Evolutionary conservation across 2,797 vertebrate species (phyloP).

Genomic region (Heteromormyrus szaboi): DNA sequence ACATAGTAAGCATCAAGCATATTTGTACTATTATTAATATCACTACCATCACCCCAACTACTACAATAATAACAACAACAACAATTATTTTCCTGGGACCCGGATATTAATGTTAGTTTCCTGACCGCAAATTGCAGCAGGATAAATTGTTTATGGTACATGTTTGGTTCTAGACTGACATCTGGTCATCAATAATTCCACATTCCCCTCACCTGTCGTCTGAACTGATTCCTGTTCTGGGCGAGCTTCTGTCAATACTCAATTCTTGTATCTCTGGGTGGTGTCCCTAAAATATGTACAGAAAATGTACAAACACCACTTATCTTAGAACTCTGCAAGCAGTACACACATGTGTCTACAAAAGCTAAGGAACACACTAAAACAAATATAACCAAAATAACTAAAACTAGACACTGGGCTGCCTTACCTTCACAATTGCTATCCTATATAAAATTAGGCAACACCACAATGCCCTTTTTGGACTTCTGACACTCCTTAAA

Average conservation of each 20-base stretch:
- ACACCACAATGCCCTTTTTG: not conserved
- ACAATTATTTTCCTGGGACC: not conserved
- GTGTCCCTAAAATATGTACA: not conserved
- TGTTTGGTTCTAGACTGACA: not conserved
- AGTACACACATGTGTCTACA: not conserved
- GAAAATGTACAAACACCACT: not conserved
- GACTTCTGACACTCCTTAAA: not conserved
- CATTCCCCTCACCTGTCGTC: constrained; percentile 23
- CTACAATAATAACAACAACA: not conserved
- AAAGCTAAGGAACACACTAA: not conserved
- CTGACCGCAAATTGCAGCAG: not conserved
- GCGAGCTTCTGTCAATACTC: not conserved
- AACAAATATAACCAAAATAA: not conserved
- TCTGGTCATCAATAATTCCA: not conserved
- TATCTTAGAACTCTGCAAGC: not conserved
- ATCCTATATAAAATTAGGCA: not conserved
- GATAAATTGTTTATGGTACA: not conserved
- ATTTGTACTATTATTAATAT: not conserved
- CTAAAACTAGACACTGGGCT: not conserved
- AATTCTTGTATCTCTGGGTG: not conserved
- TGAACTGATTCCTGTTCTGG: not conserved
- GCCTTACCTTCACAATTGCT: constrained; percentile 4
- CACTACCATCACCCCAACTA: not conserved
- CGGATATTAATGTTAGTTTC: not conserved
- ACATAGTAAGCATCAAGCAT: not conserved